A percentile compares a stretch with the other conserved stretches of the same genome.
phyloP scores from a whole-genome alignment of 2,113 vertebrate species.

The Pterocles gutturalis region DNA sequence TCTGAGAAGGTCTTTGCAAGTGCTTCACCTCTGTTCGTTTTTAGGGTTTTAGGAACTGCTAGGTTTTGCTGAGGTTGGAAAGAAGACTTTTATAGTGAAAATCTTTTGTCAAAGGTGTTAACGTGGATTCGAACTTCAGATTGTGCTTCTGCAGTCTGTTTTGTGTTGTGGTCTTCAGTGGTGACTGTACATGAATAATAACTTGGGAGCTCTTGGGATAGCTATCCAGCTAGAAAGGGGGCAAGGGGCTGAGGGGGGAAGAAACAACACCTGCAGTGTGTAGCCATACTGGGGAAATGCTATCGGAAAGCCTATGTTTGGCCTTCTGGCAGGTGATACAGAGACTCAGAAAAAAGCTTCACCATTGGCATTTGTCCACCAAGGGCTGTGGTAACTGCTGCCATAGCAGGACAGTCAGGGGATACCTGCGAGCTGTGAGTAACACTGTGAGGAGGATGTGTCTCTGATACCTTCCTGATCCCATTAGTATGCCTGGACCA shows the following conservation, averaged over 20 bases:
- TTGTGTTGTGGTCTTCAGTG: not conserved
- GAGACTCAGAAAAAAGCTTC: not conserved
- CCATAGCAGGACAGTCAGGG: rapidly evolving
- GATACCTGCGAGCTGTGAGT: not conserved
- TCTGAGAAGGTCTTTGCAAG: not conserved
- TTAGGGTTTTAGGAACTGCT: not conserved
- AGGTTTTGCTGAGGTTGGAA: not conserved
- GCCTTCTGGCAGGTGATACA: not conserved
- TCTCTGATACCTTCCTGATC: not conserved
- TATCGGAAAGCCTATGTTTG: not conserved
- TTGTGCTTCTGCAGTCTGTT: not conserved
- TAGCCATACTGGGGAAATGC: not conserved
- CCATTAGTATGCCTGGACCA: not conserved
- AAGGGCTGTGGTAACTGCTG: not conserved
- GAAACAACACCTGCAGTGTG: rapidly evolving
- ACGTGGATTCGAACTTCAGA: not conserved
- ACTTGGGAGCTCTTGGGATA: not conserved
- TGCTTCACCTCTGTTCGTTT: not conserved
- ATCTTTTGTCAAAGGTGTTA: not conserved
- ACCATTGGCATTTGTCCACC: rapidly evolving
- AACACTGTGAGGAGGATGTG: not conserved
- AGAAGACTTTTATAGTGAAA: not conserved
- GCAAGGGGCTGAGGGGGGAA: no score
- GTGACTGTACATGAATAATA: not conserved
- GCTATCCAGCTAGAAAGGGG: not conserved